Percentiles rank a stretch among this genome's conserved stretches.
These are phyloP conservation scores for Myotis yumanensis DNA, from an alignment of 2,113 vertebrate genomes.

Conservation along the genomic window DNA sequence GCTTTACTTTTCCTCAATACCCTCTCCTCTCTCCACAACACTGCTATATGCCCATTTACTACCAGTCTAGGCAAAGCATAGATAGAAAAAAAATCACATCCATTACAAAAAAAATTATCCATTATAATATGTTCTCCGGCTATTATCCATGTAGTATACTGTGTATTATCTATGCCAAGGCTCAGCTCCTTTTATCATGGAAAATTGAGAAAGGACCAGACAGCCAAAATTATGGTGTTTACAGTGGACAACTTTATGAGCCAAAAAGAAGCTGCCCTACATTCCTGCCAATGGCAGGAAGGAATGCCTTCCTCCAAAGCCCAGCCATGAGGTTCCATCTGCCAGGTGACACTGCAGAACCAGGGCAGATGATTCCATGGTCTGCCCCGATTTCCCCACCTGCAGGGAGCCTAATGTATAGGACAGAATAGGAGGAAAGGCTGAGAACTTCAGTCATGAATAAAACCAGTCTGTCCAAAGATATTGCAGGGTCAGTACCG, in stretches of 20 bases:
- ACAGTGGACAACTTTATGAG: conserved; percentile 59
- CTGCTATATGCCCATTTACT: not conserved
- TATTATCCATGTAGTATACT: not conserved
- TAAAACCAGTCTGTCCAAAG: not conserved
- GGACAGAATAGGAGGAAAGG: not conserved
- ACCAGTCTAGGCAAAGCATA: not conserved
- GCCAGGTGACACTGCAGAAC: not conserved
- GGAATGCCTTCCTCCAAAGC: conserved; percentile 5
- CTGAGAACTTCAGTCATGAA: not conserved
- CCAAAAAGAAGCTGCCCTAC: conserved; percentile 58
- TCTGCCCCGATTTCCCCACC: conserved; percentile 13
- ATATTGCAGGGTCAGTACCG: not conserved
- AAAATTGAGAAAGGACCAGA: conserved; percentile 47
- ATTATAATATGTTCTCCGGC: conserved; percentile 31
- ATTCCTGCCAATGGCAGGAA: conserved; percentile 56
- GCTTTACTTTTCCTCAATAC: not conserved
- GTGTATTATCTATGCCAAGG: not conserved
- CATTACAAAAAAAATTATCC: not conserved
- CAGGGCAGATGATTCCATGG: conserved; percentile 39
- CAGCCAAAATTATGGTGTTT: conserved; percentile 59
- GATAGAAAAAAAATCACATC: not conserved
- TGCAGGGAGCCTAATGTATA: not conserved
- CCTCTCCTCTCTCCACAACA: not conserved
- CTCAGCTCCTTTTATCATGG: not conserved
- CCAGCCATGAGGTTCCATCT: conserved; percentile 32